Evolutionary conservation across 2,888 invertebrate species (phyloP).

Genomic region (Sinhomidia bicolor): DNA sequence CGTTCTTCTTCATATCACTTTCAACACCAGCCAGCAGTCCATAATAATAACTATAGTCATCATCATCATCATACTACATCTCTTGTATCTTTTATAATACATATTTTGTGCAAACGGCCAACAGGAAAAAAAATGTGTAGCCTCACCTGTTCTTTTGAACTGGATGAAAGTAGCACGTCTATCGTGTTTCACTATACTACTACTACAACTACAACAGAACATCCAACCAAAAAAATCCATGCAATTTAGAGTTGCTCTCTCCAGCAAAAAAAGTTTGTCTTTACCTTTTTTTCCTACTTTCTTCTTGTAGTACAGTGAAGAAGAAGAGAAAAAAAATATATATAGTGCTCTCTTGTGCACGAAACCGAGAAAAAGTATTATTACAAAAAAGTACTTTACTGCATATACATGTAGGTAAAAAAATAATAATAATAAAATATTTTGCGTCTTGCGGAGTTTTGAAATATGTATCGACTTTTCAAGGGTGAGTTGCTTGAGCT

Average conservation of each 20-base stretch:
- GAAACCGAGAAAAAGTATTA: not conserved
- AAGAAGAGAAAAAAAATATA: no score
- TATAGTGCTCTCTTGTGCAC: not conserved
- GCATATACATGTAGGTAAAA: not conserved
- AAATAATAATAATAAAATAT: not conserved
- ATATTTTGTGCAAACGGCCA: not conserved
- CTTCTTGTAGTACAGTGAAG: no score
- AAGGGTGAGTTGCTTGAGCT: conserved; percentile 49
- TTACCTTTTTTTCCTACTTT: not conserved
- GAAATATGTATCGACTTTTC: conserved; percentile 65
- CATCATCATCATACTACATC: not conserved
- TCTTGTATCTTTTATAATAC: no score
- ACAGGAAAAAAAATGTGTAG: not conserved
- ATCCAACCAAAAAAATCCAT: not conserved
- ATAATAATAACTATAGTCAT: not conserved
- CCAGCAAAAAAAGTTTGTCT: not conserved
- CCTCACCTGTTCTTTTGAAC: conserved; percentile 3
- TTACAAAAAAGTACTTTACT: not conserved
- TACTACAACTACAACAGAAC: not conserved
- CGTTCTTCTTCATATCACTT: conserved; percentile 10
- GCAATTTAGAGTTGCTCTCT: conserved; percentile 16
- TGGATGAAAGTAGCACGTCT: not conserved
- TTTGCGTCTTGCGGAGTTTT: conserved; percentile 21
- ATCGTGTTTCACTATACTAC: not conserved
- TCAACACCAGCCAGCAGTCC: not conserved